Evolutionary conservation across 2,797 vertebrate genomes (phyloP).

Genomic region (Rhinogobio ventralis): DNA sequence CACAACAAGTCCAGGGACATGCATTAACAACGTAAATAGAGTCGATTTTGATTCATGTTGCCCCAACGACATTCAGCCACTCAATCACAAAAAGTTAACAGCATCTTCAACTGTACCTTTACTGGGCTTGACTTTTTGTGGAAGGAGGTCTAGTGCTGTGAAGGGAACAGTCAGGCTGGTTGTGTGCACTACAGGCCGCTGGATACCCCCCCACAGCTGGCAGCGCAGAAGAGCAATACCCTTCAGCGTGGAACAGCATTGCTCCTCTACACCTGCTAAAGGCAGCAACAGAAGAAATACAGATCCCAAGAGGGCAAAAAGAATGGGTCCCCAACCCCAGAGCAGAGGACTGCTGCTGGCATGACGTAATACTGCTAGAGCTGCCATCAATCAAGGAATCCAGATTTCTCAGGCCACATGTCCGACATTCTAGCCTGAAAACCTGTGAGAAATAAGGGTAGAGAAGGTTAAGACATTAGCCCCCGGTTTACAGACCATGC

Average conservation of each 20-base stretch:
- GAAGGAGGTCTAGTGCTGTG: slow-evolving; percentile 80
- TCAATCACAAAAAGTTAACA: background rate
- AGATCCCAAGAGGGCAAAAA: slow-evolving; percentile 82
- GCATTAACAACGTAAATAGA: background rate
- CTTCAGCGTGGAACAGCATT: slow-evolving; percentile 76
- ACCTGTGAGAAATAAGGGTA: background rate
- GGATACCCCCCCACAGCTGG: slow-evolving; percentile 73
- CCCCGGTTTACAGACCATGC: too few relatives aligned
- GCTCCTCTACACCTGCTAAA: slow-evolving; percentile 80
- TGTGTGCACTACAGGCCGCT: slow-evolving; percentile 70
- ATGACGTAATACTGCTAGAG: slow-evolving; percentile 69
- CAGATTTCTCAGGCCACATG: slow-evolving; percentile 55
- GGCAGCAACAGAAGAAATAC: slow-evolving; percentile 85
- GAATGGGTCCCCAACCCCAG: slow-evolving; percentile 81
- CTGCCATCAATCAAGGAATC: slow-evolving; percentile 69
- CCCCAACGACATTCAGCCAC: too few relatives aligned
- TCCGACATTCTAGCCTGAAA: slow-evolving; percentile 57
- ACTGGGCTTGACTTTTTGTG: slow-evolving; percentile 80
- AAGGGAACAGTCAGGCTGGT: slow-evolving; percentile 89
- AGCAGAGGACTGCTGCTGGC: slow-evolving; percentile 72
- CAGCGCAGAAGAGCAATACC: slow-evolving; percentile 83
- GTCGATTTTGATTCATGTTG: background rate
- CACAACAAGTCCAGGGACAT: background rate
- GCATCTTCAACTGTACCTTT: slow-evolving; percentile 78
- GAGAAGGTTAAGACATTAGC: background rate